Base-by-base conservation (phyloP, 2,113 vertebrate species). In the Eulemur rufifrons region DNA sequence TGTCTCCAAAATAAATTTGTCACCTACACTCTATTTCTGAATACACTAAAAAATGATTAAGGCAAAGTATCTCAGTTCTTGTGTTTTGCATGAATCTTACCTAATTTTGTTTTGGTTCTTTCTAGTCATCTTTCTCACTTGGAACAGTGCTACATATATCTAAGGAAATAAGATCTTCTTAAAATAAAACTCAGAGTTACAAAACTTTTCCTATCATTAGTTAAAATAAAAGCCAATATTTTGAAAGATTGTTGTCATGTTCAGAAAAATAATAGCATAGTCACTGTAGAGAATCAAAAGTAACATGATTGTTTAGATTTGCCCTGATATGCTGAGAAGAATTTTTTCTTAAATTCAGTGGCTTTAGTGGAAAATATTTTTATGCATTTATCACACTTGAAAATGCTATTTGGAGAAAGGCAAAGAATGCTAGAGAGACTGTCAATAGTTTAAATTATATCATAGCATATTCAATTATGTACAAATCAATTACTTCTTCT, bases 1-100 rank as follows among this genome's bases (percentile, higher is more conserved):
- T 85, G 1, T 95, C 59, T 89, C 74, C 34, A 95, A 89, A 66
- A 95, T 96, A 71, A 95, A 92, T 93, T 76, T 78, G 73, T 29
- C 4, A 96, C 54, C 74, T 98, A 80, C 47, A 96, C 50, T 90
- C 7, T 81, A 91, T 87, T 95, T 93, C 52, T 89, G 23, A 96
- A 34, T 56, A 47, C 17, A 89, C 71, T 96, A 37, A 21, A 95
- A 97, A 95, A 76, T 68, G 86, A 97, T 96, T 86, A 89, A 34
- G 74, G 56, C 12, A 86, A 91, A 89, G 20, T 23, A 3, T 56
- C 34, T 76, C 37, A 87, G 1, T 13, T 63, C 34, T 87, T 96
- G n/a, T 56, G 86, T 96, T 97, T 92, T 74, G 0, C 81, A 37
- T 77, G 83, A 94, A 74, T 32, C 32, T 95, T 71, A 83, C 2